Percentiles rank a stretch among this genome's conserved stretches.
Conservation (phyloP, 2,888 invertebrate genomes). For the Torymus auratus region DNA sequence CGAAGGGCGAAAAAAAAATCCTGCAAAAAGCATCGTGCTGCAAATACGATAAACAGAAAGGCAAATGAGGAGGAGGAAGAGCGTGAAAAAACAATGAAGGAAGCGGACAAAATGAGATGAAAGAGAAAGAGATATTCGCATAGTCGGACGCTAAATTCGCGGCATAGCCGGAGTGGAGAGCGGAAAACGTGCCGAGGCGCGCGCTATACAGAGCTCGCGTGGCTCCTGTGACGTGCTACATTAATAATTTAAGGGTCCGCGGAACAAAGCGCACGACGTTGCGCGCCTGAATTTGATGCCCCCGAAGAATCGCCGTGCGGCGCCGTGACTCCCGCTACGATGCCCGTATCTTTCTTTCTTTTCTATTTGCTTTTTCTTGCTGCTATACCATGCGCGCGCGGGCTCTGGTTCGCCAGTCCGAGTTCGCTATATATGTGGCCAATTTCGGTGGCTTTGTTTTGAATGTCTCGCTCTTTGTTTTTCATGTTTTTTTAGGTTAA, state of each 20-base stretch:
- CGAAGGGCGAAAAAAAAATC: background rate
- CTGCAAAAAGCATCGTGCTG: constrained; percentile 4
- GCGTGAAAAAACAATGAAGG: constrained; percentile 35
- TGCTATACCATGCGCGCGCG: background rate
- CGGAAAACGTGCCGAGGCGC: constrained; percentile 8
- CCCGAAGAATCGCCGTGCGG: background rate
- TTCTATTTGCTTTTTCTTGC: background rate
- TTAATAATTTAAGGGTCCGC: constrained; percentile 64
- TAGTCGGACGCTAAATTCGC: background rate
- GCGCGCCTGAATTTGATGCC: constrained; percentile 28
- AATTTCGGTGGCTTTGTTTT: background rate
- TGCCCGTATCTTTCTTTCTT: background rate
- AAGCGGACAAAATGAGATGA: constrained; percentile 28
- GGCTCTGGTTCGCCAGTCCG: background rate
- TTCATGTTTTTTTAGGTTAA: too few relatives aligned
- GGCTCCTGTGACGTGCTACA: constrained; percentile 57
- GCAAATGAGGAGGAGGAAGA: constrained; percentile 36
- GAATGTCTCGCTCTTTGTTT: background rate
- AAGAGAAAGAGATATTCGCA: constrained; percentile 38
- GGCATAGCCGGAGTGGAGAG: constrained; percentile 18
- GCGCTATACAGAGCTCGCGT: constrained; percentile 24
- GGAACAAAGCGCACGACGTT: constrained; percentile 59
- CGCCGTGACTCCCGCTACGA: constrained; percentile 23
- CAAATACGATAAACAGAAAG: constrained; percentile 53
- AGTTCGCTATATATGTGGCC: background rate